Percentiles rank a stretch among this genome's conserved stretches.
phyloP scores from a whole-genome alignment of 2,888 invertebrate genomes.

The Onthophagus sagittarius region DNA sequence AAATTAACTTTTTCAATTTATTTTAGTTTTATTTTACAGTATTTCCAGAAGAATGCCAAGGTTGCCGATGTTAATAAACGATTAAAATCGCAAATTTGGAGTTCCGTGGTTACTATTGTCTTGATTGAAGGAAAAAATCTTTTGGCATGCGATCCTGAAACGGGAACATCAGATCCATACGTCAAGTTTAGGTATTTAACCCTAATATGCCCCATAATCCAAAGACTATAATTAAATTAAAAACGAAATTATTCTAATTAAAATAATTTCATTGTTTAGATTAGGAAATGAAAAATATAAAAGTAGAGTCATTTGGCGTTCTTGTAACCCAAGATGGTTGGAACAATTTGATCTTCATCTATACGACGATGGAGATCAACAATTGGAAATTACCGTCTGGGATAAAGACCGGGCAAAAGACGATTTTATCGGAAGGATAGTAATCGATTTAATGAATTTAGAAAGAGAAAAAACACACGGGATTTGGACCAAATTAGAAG shows the following conservation, averaged over 20 bases:
- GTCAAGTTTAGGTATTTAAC: constrained; percentile 87
- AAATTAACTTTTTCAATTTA: neutral
- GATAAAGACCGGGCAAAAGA: constrained; percentile 84
- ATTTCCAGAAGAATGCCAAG: constrained; percentile 73
- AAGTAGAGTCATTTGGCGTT: constrained; percentile 84
- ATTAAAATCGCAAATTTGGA: constrained; percentile 95
- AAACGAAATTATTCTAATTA: neutral
- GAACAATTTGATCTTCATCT: constrained; percentile 97
- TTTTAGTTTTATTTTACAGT: constrained; percentile 55
- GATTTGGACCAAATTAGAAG: constrained; percentile 85
- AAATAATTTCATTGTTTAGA: constrained; percentile 49
- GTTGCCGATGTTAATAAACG: constrained; percentile 77
- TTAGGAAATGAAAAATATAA: constrained; percentile 97
- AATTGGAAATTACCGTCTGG: constrained; percentile 88
- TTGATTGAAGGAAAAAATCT: constrained; percentile 92
- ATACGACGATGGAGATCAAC: constrained; percentile 90
- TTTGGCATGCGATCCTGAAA: constrained; percentile 80
- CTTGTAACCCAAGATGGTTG: constrained; percentile 86
- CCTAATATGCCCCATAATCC: too few relatives aligned
- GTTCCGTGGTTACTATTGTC: constrained; percentile 94
- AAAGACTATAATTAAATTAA: too few relatives aligned
- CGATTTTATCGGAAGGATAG: constrained; percentile 82
- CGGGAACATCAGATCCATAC: constrained; percentile 87
- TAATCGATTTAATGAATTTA: constrained; percentile 77
- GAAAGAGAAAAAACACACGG: constrained; percentile 90